These are phyloP conservation scores for Apostichopus leukothele DNA, from an alignment of 53 echinoderm and acorn worm genomes.

Conservation along the genomic window DNA sequence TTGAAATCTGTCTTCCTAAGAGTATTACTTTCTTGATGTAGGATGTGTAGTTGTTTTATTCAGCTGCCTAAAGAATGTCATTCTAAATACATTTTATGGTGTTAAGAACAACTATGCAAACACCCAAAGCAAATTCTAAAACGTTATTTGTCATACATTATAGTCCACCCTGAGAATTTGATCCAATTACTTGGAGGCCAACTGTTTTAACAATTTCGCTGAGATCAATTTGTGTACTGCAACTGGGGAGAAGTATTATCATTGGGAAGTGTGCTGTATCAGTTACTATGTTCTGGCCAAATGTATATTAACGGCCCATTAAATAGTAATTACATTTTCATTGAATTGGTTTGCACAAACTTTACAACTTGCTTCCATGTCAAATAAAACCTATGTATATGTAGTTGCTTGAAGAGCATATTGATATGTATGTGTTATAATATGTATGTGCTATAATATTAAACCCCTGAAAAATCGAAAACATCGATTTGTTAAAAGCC, in stretches of 20 bases:
- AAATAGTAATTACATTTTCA: no score
- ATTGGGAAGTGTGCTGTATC: no score
- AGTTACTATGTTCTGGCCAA: no score
- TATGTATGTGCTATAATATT: no score
- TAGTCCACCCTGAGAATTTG: conserved; percentile 1
- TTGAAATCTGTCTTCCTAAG: neutral
- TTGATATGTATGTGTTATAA: no score
- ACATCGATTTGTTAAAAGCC: no score
- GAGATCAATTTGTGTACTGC: neutral
- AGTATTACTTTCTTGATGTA: neutral
- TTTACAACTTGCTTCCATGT: no score
- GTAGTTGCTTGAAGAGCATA: no score
- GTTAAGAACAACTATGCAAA: neutral
- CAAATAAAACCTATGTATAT: no score
- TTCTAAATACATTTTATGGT: neutral
- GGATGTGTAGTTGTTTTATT: neutral
- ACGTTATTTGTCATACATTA: conserved; percentile 7
- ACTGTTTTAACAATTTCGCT: neutral
- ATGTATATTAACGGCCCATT: no score
- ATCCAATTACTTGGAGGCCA: conserved; percentile 13
- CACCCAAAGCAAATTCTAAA: neutral
- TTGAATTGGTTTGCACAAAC: no score
- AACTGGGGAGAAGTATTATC: neutral
- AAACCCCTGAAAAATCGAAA: no score
- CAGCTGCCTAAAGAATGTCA: neutral